phyloP scores from a whole-genome alignment of 2,797 vertebrate genomes.

The Microctenopoma steveboyesi region DNA sequence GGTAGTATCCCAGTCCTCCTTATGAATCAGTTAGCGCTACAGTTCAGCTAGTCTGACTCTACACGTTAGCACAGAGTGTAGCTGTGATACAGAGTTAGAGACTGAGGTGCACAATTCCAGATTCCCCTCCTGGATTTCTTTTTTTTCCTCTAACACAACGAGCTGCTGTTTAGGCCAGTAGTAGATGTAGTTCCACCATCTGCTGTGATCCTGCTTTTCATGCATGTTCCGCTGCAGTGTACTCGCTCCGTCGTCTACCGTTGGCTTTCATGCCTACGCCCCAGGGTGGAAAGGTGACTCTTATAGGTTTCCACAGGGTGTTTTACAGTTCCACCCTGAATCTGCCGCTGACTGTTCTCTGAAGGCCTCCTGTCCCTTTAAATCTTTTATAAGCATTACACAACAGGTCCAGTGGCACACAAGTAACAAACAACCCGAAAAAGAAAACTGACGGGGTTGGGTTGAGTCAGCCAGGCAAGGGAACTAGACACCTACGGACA shows the following conservation, averaged over 20 bases:
- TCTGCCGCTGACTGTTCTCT: constrained; percentile 35
- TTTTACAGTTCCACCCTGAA: constrained; percentile 23
- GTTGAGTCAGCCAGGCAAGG: constrained; percentile 64
- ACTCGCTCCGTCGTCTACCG: background rate
- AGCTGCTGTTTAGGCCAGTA: background rate
- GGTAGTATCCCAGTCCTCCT: constrained; percentile 4
- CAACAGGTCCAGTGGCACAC: constrained; percentile 79
- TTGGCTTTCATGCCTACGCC: background rate
- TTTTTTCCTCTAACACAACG: background rate
- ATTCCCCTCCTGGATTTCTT: background rate
- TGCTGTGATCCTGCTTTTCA: background rate
- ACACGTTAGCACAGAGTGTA: background rate
- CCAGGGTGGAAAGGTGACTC: background rate
- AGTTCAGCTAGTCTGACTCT: constrained; percentile 3
- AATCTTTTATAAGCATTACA: constrained; percentile 85
- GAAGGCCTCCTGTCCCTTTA: constrained; percentile 79
- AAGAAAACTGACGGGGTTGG: constrained; percentile 69
- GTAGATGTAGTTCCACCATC: background rate
- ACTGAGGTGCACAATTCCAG: background rate
- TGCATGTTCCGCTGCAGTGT: constrained; percentile 13
- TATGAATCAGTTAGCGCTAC: constrained; percentile 48
- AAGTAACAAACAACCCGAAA: constrained; percentile 78
- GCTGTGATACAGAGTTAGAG: background rate
- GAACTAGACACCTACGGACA: constrained; percentile 78
- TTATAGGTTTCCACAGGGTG: background rate